phyloP scores from a whole-genome alignment of 2,113 vertebrate species.

The Phyllostomus hastatus region DNA sequence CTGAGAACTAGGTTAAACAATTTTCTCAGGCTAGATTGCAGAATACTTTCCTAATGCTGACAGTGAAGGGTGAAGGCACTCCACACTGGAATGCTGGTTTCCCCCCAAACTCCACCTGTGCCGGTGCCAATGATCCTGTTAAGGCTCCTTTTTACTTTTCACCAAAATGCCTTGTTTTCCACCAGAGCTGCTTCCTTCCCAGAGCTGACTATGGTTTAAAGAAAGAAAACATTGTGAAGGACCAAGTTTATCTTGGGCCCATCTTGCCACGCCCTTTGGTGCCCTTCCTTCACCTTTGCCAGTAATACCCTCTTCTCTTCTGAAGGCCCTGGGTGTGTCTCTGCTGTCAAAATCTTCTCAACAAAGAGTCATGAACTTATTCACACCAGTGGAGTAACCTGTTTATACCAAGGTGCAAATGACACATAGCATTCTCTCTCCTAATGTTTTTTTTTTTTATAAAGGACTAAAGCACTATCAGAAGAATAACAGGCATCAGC shows the following conservation, averaged over 20 bases:
- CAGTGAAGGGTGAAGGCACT: neutral
- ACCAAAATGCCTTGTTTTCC: neutral
- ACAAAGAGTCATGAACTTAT: neutral
- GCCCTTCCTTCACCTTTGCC: neutral
- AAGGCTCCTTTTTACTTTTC: neutral
- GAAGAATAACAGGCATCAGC: neutral
- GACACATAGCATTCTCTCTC: neutral
- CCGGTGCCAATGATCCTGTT: neutral
- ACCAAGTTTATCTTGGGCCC: neutral
- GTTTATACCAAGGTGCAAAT: neutral
- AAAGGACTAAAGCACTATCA: neutral
- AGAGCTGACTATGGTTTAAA: neutral
- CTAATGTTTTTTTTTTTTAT: slow-evolving; percentile 13
- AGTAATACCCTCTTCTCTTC: neutral
- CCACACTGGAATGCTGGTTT: neutral
- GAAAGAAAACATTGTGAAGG: neutral
- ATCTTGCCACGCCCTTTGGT: neutral
- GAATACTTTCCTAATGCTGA: neutral
- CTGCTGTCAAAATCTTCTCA: neutral
- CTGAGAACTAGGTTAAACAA: slow-evolving; percentile 53
- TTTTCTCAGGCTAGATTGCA: slow-evolving; percentile 3
- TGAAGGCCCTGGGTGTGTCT: neutral
- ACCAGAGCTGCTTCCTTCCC: neutral
- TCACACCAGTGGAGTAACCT: neutral
- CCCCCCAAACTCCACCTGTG: neutral